Evolutionary conservation across 2,797 vertebrate species (phyloP).

Genomic region (Thunnus albacares): DNA sequence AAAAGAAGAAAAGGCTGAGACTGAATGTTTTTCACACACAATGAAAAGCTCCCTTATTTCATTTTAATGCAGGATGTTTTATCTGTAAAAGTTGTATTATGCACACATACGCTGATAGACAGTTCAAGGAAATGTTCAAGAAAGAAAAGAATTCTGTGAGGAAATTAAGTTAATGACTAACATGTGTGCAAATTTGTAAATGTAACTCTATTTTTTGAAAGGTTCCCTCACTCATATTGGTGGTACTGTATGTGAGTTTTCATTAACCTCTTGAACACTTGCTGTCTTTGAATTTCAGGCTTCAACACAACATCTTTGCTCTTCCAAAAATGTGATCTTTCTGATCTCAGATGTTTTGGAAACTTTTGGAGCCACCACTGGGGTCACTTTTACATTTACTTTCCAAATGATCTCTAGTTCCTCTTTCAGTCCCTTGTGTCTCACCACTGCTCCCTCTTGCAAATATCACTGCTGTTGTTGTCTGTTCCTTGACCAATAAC

Average conservation of each 20-base stretch:
- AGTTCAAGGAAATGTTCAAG: not conserved
- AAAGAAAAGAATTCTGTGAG: not conserved
- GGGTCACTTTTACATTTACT: slow-evolving; percentile 4
- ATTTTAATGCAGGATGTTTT: not conserved
- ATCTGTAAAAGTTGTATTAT: not conserved
- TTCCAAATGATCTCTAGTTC: slow-evolving; percentile 1
- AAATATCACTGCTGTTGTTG: not conserved
- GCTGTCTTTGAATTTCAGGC: not conserved
- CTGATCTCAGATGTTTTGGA: not conserved
- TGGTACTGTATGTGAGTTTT: not conserved
- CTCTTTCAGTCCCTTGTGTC: not conserved
- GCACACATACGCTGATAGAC: not conserved
- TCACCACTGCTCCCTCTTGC: not conserved
- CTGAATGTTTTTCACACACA: not conserved
- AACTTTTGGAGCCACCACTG: not conserved
- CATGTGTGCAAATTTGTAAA: not conserved
- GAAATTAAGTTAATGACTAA: slow-evolving; percentile 12
- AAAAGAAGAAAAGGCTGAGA: not conserved
- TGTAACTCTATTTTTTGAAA: not conserved
- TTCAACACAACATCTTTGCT: not conserved
- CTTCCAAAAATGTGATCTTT: not conserved
- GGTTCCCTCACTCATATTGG: not conserved
- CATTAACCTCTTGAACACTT: not conserved
- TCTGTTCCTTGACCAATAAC: not conserved
- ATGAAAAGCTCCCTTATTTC: not conserved